Base-by-base conservation (phyloP, 2,888 invertebrate genomes). In the Ceramica pisi region DNA sequence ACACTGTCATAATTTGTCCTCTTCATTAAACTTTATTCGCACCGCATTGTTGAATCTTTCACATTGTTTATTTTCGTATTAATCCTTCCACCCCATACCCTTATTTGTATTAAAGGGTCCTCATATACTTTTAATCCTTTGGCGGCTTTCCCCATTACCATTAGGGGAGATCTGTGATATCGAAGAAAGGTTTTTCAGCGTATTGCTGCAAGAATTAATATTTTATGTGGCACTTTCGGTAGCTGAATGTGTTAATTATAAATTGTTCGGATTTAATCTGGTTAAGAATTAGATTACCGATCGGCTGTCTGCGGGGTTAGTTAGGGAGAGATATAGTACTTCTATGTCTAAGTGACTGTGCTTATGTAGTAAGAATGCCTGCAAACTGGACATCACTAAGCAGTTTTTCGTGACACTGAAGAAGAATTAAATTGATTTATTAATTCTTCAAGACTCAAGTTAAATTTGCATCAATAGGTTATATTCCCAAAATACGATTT, bases 51-150 rank as follows among this genome's bases (percentile, higher is more conserved):
- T 80, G 71, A 75, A 82, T 82, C 76, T 82, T 82, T 81, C 75
- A 81, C 81, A 81, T 77, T 88, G 83, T 88, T 82, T 88, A 83
- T 83, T 84, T 83, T 84, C 71, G 65, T 83, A 81, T 77, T 85
- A 84, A 75, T 81, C 80, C 81, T 76, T 78, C 51, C 71, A 68
- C 64, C 68, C 73, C 57, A n/a, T 38, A 74, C 84, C 85, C 79
- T 81, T 84, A 86, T 51, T 86, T 86, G 83, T 86, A 78, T 86
- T 72, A 68, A 80, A 73, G 74, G 81, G 74, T 66, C 71, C 77
- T 81, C 73, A 81, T 84, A 86, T 81, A 86, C 85, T 87, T 89
- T 88, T 89, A 87, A 90, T 88, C 87, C 89, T 86, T 83, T 85
- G 70, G 83, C 76, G 84, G 88, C 81, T 87, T 83, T 71, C 63